phyloP scores from a whole-genome alignment of 2,888 invertebrate species.

The Phyllotreta striolata region DNA sequence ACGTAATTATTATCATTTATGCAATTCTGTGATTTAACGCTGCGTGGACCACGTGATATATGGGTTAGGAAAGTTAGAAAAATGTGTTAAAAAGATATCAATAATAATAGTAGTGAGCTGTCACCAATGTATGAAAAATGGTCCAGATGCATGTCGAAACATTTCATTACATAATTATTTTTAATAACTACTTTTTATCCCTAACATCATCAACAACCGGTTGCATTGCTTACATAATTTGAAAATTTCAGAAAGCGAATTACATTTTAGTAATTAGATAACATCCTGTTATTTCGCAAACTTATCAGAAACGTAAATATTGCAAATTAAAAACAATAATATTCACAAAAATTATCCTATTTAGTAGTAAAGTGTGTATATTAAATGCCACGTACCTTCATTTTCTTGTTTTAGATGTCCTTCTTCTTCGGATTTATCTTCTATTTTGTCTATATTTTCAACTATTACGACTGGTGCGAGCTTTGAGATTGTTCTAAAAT shows the following conservation, averaged over 20 bases:
- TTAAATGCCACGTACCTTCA: constrained; percentile 36
- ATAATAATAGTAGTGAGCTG: too few relatives aligned
- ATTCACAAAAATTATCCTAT: constrained; percentile 7
- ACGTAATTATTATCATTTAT: constrained; percentile 32
- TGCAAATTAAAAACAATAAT: background rate
- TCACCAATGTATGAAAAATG: too few relatives aligned
- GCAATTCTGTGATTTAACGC: constrained; percentile 32
- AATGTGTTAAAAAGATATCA: too few relatives aligned
- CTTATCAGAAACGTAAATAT: background rate
- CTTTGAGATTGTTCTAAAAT: constrained; percentile 40
- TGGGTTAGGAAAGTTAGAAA: constrained; percentile 34
- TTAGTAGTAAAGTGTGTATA: too few relatives aligned
- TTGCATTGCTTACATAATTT: too few relatives aligned
- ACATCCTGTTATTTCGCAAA: constrained; percentile 6
- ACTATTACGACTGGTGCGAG: constrained; percentile 52
- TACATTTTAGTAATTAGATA: constrained; percentile 5
- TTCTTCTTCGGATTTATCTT: constrained; percentile 30
- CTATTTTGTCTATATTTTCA: constrained; percentile 49
- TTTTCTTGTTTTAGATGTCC: constrained; percentile 20
- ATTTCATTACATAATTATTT: too few relatives aligned
- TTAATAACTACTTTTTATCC: too few relatives aligned
- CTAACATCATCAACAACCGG: too few relatives aligned
- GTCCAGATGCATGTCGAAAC: too few relatives aligned
- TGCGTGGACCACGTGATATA: constrained; percentile 32
- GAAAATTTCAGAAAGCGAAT: background rate